These are phyloP conservation scores for Harpagoxenus sublaevis DNA, from an alignment of 2,888 invertebrate species.

Conservation along the genomic window DNA sequence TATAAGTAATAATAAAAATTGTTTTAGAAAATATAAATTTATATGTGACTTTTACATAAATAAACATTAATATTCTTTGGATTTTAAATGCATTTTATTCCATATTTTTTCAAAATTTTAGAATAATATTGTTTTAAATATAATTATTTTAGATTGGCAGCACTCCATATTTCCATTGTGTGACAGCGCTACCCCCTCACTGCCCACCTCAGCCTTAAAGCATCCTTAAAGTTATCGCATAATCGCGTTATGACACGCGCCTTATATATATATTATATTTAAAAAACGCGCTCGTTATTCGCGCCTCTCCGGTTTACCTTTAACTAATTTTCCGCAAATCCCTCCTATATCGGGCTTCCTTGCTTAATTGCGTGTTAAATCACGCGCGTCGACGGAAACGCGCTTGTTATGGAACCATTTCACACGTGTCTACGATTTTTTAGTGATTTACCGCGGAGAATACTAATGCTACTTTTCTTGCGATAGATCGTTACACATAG, in stretches of 20 bases:
- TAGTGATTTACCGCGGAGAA: slow-evolving; percentile 17
- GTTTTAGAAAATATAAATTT: no score
- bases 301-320: slow-evolving; percentile 17
- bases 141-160: no score
- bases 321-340: slow-evolving; percentile 47
- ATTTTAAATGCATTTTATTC: no score
- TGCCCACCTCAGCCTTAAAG: no score
- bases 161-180: no score
- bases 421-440: slow-evolving; percentile 38
- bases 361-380: slow-evolving; percentile 41
- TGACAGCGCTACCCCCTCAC: no score
- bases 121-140: no score
- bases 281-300: slow-evolving; percentile 13
- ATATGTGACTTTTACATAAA: no score
- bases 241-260: not conserved
- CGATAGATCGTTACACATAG: not conserved
- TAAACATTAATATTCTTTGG: no score
- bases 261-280: not conserved
- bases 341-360: not conserved
- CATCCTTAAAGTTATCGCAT: not conserved
- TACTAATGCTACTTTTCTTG: slow-evolving; percentile 27
- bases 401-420: slow-evolving; percentile 38
- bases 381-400: slow-evolving; percentile 37
- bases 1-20: no score
- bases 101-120: no score